Conservation (phyloP, 2,113 vertebrate genomes). For the Dipodomys ordii region DNA sequence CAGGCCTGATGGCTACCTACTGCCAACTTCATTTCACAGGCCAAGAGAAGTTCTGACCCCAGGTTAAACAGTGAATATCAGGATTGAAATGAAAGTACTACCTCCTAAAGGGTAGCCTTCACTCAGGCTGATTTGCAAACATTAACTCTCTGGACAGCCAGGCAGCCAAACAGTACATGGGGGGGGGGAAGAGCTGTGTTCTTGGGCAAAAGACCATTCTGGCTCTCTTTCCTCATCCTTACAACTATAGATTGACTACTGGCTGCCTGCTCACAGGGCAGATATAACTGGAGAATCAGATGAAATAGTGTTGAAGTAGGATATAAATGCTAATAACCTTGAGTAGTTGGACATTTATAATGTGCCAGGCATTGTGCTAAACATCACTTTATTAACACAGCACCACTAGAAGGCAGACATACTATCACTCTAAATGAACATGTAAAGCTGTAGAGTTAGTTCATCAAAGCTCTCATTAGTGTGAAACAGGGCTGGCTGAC, state of each 20-base stretch:
- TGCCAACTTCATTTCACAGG: background rate
- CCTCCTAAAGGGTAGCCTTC: no score
- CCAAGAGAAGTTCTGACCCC: rapidly evolving
- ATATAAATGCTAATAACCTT: background rate
- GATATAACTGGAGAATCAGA: background rate
- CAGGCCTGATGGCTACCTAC: background rate
- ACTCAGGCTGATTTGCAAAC: background rate
- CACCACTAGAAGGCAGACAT: no score
- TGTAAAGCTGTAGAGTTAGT: background rate
- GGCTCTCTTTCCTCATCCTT: background rate
- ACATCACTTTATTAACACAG: background rate
- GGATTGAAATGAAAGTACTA: background rate
- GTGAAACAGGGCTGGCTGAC: background rate
- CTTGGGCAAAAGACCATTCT: rapidly evolving
- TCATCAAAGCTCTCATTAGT: background rate
- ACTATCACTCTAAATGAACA: no score
- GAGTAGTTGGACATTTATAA: background rate
- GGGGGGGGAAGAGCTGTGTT: background rate
- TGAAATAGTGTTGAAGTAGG: background rate
- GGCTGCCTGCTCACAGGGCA: background rate
- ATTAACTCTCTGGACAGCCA: background rate
- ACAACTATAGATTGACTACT: background rate
- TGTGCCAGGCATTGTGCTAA: background rate
- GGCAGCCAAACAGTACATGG: background rate
- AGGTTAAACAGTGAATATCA: no score